Conservation (phyloP, 2,797 vertebrate species). For the Aratinga solstitialis region DNA sequence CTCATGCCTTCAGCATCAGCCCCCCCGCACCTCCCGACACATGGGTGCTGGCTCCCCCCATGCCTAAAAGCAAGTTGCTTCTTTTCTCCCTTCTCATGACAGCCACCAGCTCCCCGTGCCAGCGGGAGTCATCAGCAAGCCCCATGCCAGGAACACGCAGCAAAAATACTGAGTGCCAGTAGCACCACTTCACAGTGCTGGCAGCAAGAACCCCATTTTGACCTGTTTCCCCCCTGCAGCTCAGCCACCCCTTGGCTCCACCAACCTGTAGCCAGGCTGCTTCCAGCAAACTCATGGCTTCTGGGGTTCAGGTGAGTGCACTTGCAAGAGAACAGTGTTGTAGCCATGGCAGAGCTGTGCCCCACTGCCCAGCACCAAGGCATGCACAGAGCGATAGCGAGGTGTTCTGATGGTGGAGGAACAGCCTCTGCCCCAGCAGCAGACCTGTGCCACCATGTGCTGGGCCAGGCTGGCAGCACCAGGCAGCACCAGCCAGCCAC, state of each 20-base stretch:
- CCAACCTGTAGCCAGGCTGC: neutral
- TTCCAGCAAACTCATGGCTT: neutral
- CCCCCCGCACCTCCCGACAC: rapidly evolving
- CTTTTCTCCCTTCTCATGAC: neutral
- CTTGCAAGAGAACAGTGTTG: rapidly evolving
- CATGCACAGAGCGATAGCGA: rapidly evolving
- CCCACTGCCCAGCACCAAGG: neutral
- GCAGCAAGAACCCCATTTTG: neutral
- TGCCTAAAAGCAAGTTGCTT: neutral
- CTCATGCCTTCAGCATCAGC: neutral
- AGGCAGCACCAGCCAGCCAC: neutral
- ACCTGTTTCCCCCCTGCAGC: rapidly evolving
- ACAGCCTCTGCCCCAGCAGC: neutral
- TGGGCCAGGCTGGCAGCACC: neutral
- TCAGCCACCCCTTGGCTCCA: neutral
- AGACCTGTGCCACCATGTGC: neutral
- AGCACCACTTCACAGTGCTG: rapidly evolving
- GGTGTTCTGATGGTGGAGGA: neutral
- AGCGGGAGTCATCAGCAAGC: conserved; percentile 20
- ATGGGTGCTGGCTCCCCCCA: neutral
- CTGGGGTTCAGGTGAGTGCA: neutral
- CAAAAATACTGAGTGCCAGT: neutral
- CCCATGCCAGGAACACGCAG: neutral
- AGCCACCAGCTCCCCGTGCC: neutral
- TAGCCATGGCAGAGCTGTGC: rapidly evolving